Evolutionary conservation across 2,113 vertebrate species (phyloP).

Genomic region (Amblyornis subalaris): DNA sequence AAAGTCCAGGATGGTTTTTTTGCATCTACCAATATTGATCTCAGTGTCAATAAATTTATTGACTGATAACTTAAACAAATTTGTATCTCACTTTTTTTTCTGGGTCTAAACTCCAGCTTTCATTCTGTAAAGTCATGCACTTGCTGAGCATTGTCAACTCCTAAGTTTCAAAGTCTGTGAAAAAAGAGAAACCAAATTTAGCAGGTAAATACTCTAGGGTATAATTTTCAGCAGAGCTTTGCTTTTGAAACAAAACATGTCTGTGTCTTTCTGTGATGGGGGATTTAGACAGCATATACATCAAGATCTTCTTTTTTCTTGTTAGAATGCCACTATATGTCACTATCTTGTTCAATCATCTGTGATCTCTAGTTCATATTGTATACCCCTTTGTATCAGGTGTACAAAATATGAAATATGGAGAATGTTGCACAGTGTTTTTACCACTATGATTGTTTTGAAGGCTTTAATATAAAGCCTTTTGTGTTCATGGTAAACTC

Average conservation of each 20-base stretch:
- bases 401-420: neutral
- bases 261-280: neutral
- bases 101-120: neutral
- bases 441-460: neutral
- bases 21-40: neutral
- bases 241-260: neutral
- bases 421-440: neutral
- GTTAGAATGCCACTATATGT: neutral
- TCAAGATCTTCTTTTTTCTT: neutral
- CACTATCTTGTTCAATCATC: neutral
- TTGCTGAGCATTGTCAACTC: neutral
- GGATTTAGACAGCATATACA: neutral
- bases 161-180: neutral
- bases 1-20: neutral
- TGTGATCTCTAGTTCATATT: neutral
- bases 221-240: slow-evolving; percentile 1
- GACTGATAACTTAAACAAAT: neutral
- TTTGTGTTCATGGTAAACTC: neutral
- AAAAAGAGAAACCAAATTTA: neutral
- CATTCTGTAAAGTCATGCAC: neutral
- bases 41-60: neutral
- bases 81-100: neutral
- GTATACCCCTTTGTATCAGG: neutral
- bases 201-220: slow-evolving; percentile 2
- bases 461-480: neutral